Evolutionary conservation across 2,797 vertebrate genomes (phyloP).

Genomic region (Rhodeus uyekii): DNA sequence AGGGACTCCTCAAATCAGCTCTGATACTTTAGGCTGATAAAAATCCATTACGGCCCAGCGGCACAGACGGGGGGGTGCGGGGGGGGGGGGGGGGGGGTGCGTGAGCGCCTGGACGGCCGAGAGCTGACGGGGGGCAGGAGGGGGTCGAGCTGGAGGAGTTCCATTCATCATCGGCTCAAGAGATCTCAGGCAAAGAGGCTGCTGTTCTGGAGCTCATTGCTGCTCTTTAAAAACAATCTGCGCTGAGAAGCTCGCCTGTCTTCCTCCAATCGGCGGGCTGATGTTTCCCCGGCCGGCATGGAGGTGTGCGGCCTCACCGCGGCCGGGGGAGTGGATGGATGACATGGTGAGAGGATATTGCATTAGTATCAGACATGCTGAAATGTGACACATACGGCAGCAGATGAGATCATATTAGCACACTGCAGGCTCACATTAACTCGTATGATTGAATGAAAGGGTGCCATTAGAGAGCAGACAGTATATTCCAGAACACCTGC

Average conservation of each 20-base stretch:
- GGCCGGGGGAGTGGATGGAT: conserved; percentile 21
- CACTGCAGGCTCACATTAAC: conserved; percentile 39
- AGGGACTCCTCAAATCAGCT: conserved; percentile 81
- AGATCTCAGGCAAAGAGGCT: background rate
- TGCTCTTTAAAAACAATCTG: background rate
- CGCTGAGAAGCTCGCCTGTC: background rate
- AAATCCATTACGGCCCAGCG: conserved; percentile 81
- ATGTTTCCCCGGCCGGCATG: conserved; percentile 3
- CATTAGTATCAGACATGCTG: conserved; percentile 68
- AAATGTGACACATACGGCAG: conserved; percentile 64
- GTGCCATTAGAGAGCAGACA: conserved; percentile 42
- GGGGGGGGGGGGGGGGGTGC: background rate
- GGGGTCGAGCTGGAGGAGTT: conserved; percentile 1
- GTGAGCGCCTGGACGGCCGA: background rate
- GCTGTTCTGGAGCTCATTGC: background rate
- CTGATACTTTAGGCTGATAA: conserved; percentile 79
- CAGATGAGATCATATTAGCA: conserved; percentile 45
- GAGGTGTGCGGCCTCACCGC: conserved; percentile 15
- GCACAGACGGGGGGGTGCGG: background rate
- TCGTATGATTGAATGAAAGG: conserved; percentile 39
- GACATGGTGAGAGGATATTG: conserved; percentile 54
- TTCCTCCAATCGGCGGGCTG: conserved; percentile 2
- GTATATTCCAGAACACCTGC: conserved; percentile 20
- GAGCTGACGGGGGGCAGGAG: background rate
- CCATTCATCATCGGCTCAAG: background rate